These are phyloP conservation scores for Gallinago stenura DNA, from an alignment of 2,797 vertebrate species.

Conservation along the genomic window DNA sequence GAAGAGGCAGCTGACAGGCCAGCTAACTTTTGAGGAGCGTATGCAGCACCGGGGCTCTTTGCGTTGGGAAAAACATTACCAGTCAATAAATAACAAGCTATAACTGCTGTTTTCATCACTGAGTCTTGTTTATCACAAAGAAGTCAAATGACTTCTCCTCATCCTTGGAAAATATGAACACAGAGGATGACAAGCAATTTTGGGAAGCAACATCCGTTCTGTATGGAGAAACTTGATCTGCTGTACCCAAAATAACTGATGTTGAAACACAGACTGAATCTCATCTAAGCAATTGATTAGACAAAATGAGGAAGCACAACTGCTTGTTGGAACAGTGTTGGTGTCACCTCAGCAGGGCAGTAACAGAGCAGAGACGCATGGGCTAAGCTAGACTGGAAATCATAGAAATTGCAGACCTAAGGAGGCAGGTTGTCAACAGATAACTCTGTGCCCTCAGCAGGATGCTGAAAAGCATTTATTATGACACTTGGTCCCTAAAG, in stretches of 20 bases:
- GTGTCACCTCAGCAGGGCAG: neutral
- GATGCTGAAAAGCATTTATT: neutral
- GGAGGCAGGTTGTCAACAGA: neutral
- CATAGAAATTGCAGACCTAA: neutral
- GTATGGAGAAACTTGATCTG: constrained; percentile 50
- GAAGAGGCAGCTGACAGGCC: neutral
- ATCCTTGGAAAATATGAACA: constrained; percentile 62
- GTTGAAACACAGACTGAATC: neutral
- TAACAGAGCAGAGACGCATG: fast-evolving
- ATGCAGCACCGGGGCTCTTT: neutral
- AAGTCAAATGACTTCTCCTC: constrained; percentile 64
- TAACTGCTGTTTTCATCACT: neutral
- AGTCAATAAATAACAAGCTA: constrained; percentile 23
- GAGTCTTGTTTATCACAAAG: constrained; percentile 39
- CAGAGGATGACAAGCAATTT: constrained; percentile 8
- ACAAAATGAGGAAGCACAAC: neutral
- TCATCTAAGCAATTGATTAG: neutral
- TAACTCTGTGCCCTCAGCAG: neutral
- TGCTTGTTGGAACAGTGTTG: neutral
- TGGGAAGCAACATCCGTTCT: constrained; percentile 37
- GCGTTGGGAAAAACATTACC: neutral
- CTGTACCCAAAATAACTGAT: constrained; percentile 35
- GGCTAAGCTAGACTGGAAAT: neutral
- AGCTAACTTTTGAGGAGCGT: neutral
- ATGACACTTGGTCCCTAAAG: neutral